Evolutionary conservation across 2,113 vertebrate genomes (phyloP).

Genomic region (Colius striatus): DNA sequence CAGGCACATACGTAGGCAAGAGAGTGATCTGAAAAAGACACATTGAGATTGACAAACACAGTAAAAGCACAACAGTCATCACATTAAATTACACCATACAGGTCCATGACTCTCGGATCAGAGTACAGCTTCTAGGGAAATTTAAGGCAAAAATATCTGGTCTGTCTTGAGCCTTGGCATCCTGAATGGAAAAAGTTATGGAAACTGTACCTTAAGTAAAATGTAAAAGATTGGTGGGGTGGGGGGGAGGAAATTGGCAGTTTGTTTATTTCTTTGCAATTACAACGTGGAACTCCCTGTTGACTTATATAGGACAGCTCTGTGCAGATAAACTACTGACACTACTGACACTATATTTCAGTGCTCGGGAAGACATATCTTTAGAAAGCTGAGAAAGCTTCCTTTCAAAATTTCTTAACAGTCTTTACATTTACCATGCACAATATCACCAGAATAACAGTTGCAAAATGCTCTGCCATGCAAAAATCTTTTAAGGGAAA

Average conservation of each 20-base stretch:
- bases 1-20: not conserved
- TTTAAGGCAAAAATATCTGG: not conserved
- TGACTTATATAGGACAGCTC: not conserved
- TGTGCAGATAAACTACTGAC: not conserved
- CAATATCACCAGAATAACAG: not conserved
- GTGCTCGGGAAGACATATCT: not conserved
- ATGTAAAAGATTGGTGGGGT: not conserved
- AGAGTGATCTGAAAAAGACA: not conserved
- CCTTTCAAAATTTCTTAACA: not conserved
- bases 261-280: not conserved
- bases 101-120: not conserved
- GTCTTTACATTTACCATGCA: not conserved
- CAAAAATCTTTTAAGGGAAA: not conserved
- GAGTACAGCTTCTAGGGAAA: not conserved
- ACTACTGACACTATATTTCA: rapidly evolving
- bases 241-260: not conserved
- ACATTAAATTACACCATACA: not conserved
- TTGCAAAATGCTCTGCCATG: not conserved
- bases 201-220: not conserved
- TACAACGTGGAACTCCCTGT: not conserved
- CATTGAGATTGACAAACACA: rapidly evolving
- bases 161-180: not conserved
- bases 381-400: not conserved
- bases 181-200: not conserved
- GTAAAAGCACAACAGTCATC: rapidly evolving